These are phyloP conservation scores for Pterobdella sp. DNA, from an alignment of 2,888 invertebrate species.

Conservation along the genomic window DNA sequence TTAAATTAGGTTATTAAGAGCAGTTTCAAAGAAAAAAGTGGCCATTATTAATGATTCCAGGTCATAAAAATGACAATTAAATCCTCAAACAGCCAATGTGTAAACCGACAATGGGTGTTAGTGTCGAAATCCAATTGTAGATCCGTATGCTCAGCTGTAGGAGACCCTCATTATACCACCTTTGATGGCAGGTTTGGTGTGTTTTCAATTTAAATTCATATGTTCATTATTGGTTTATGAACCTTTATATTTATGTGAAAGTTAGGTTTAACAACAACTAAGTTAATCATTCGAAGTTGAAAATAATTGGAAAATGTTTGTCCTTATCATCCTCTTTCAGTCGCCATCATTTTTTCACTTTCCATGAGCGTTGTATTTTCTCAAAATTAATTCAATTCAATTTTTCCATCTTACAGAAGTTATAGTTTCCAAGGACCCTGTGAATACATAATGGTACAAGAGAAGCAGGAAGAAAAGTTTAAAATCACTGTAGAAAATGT, in stretches of 20 bases:
- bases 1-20: too few relatives aligned
- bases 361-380: too few relatives aligned
- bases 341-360: too few relatives aligned
- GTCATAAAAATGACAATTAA: not conserved
- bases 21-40: not conserved
- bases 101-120: slow-evolving; percentile 20
- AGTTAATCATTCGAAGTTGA: too few relatives aligned
- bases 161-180: slow-evolving; percentile 77
- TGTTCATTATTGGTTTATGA: too few relatives aligned
- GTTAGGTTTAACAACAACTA: too few relatives aligned
- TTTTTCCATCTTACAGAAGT: not conserved
- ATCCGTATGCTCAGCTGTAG: slow-evolving; percentile 69
- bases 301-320: too few relatives aligned
- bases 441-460: slow-evolving; percentile 36
- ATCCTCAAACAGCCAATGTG: slow-evolving; percentile 21
- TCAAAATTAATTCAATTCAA: too few relatives aligned
- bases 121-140: slow-evolving; percentile 25
- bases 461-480: slow-evolving; percentile 29
- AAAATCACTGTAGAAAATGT: slow-evolving; percentile 35
- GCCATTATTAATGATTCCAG: not conserved
- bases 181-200: slow-evolving; percentile 61
- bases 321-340: too few relatives aligned
- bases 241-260: too few relatives aligned
- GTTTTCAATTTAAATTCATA: too few relatives aligned
- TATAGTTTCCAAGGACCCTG: slow-evolving; percentile 82